Conservation (phyloP, 35 echinoderm and acorn worm genomes). For the Strongylocentrotus purpuratus region DNA sequence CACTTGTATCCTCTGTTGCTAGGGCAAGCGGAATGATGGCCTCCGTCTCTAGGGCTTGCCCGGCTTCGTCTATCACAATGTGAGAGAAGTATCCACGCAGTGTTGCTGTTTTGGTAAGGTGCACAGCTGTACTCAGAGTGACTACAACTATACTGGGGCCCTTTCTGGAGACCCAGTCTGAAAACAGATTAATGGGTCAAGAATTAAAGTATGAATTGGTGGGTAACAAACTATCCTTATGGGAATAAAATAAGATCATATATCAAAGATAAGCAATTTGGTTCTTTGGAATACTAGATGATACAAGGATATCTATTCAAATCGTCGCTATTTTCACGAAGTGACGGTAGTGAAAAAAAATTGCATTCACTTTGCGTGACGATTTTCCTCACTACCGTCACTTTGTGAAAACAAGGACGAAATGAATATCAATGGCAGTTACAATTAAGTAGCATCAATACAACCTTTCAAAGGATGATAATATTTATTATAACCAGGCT, state of each 20-base stretch:
- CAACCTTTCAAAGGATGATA: too few relatives aligned
- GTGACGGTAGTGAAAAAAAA: too few relatives aligned
- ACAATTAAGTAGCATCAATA: too few relatives aligned
- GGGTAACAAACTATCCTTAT: not conserved
- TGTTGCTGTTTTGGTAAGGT: not conserved
- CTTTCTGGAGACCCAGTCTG: not conserved
- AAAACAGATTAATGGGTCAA: not conserved
- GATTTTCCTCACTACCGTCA: too few relatives aligned
- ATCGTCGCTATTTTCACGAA: too few relatives aligned
- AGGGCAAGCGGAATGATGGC: slow-evolving; percentile 81
- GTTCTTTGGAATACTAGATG: too few relatives aligned
- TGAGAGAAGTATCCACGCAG: slow-evolving; percentile 84
- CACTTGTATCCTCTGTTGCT: slow-evolving; percentile 68
- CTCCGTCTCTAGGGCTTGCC: slow-evolving; percentile 84
- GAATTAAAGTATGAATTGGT: not conserved
- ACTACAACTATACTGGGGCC: slow-evolving; percentile 70
- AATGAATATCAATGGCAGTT: too few relatives aligned
- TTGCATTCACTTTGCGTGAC: too few relatives aligned
- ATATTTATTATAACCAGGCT: too few relatives aligned
- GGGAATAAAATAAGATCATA: not conserved
- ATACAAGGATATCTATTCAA: too few relatives aligned
- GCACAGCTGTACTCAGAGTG: slow-evolving; percentile 71
- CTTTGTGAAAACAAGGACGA: too few relatives aligned
- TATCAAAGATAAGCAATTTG: not conserved
- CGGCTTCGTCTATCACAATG: slow-evolving; percentile 96